Base-by-base conservation (phyloP, 2,888 invertebrate species). In the Luffia ferchaultella region DNA sequence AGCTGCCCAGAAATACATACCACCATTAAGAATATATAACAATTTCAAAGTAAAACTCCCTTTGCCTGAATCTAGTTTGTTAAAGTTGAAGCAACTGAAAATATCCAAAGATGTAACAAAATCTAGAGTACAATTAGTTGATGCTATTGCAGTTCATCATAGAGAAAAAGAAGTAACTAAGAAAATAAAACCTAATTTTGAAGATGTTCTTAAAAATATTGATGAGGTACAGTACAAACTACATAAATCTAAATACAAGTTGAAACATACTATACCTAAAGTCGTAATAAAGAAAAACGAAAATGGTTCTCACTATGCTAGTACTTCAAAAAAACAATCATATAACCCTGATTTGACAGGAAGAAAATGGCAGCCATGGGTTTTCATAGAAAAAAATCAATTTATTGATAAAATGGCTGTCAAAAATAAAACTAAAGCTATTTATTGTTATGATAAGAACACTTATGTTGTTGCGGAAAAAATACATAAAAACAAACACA, bases 331-430 rank as follows among this genome's bases (percentile, higher is more conserved):
- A 52, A 70, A 67, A 54, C 58, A 70, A 46, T 58, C 62, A 41
- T 76, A 63, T 52, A 77, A 79, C 59, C 84, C 84, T 17, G 85
- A 84, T 55, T 62, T 84, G 55, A 83, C 84, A 1, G 84, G 84
- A 3, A 72, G 76, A 52, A 85, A 83, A 58, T 85, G 85, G 85
- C 85, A 85, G 62, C 85, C 85, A 1, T 83, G 80, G 79, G 85
- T 85, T 16, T 80, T 77, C 58, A 59, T 85, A 53, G 80, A 80
- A 54, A 82, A 76, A 66, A 75, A 73, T 60, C 57, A 60, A 57
- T 76, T 80, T 54, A 72, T 85, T 55, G 85, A 85, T 56, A 76
- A 74, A 65, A 85, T 85, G 84, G 76, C 76, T 20, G 55, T 65
- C 2, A 75, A 61, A 57, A 78, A 73, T 40, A 78, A 80, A 61